These are phyloP conservation scores for Melolontha melolontha DNA, from an alignment of 2,888 invertebrate species.

Conservation along the genomic window DNA sequence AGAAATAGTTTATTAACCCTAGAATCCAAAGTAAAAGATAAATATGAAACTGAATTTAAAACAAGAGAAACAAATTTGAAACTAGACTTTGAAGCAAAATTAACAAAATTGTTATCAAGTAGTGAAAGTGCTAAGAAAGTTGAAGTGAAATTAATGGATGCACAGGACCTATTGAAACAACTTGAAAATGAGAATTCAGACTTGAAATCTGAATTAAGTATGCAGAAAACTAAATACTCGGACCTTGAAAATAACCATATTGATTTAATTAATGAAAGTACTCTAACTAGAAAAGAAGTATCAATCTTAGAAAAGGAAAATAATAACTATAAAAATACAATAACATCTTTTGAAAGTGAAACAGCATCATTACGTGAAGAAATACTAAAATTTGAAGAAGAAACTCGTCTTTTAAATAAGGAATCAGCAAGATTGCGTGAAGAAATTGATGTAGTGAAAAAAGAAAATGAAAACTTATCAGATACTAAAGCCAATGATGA, in stretches of 20 bases:
- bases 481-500: not conserved
- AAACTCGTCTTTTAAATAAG: not conserved
- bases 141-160: constrained; percentile 67
- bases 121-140: constrained; percentile 61
- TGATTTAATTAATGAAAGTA: constrained; percentile 58
- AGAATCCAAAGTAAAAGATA: constrained; percentile 58
- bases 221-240: constrained; percentile 49
- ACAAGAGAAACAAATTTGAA: constrained; percentile 53
- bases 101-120: constrained; percentile 53
- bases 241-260: constrained; percentile 59
- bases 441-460: constrained; percentile 66
- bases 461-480: constrained; percentile 55
- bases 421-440: constrained; percentile 54
- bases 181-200: constrained; percentile 49
- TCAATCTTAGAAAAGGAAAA: constrained; percentile 55
- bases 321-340: constrained; percentile 15
- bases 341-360: constrained; percentile 58
- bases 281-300: constrained; percentile 62
- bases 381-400: constrained; percentile 3
- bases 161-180: constrained; percentile 63
- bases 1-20: constrained; percentile 58
- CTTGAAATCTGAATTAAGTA: constrained; percentile 58
- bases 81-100: constrained; percentile 55
- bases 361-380: constrained; percentile 45
- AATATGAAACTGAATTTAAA: constrained; percentile 53